Evolutionary conservation across 2,113 vertebrate genomes (phyloP), one percentile per base, ranked within the genome.

Genomic region (Rhinolophus sinicus): DNA sequence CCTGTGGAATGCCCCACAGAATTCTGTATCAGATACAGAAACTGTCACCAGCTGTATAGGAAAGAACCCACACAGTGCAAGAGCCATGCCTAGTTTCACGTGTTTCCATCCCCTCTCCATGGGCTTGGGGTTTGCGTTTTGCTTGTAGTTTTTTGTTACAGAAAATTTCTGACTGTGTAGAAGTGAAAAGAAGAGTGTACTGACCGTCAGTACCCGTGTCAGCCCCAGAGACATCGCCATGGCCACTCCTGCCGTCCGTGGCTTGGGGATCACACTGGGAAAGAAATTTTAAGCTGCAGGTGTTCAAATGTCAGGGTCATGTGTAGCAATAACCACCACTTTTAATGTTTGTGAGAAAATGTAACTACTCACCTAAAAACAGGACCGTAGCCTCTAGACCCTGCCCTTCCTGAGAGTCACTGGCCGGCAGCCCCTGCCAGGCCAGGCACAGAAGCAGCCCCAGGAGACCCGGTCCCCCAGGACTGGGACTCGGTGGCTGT

Each of bases 301-400:
- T 35, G 52, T 50, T 44, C 16, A 40, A 2, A 26, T 58, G 35
- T n/a, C n/a, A 54, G 50, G 5, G 89, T 16, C 58, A 4, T 0
- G 0, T 3, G 3, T 35, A 8, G 9, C 38, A 64, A 47, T 16
- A 6, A 30, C 1, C n/a, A 21, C 50, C 60, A 8, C 13, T 44
- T 44, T 44, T 44, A 44, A 44, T 44, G 40, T 44, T 44, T 44
- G 40, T 44, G 40, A 44, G 40, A 44, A 44, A 44, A 44, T 7
- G 6, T 44, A 44, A 44, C 40, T 44, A 44, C n/a, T 88, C 83
- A 64, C 54, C 65, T 40, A n/a, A 6, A 50, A 38, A 26, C 8
- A 11, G 24, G 13, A 26, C 7, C 0, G 10, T 11, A 0, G 44
- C 14, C 35, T 62, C 67, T 30, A 14, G 56, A 75, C 2, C 0